Percentiles rank a stretch among this genome's conserved stretches.
Evolutionary conservation across 2,797 vertebrate species (phyloP).

Genomic region (Parauchenoglanis ngamensis): DNA sequence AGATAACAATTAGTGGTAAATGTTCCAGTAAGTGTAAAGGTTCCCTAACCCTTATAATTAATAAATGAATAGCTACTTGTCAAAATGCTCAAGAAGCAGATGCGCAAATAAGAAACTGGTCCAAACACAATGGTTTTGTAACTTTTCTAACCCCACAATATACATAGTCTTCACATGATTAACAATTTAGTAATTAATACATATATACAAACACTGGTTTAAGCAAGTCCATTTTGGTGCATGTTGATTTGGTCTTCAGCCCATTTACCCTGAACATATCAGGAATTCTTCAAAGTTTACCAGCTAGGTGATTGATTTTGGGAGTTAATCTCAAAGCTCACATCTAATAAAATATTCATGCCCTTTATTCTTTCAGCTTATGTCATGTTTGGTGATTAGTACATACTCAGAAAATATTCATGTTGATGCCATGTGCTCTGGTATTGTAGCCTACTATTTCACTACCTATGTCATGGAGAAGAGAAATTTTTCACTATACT

Average conservation of each 20-base stretch:
- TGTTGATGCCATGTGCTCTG: neutral
- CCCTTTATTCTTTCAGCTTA: neutral
- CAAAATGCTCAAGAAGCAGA: neutral
- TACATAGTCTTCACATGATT: too few species aligned
- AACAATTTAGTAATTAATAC: neutral
- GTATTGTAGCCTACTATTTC: neutral
- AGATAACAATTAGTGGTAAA: neutral
- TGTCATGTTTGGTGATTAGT: neutral
- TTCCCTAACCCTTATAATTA: neutral
- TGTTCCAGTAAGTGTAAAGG: neutral
- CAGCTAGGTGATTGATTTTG: neutral
- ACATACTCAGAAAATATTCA: neutral
- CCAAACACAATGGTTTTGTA: neutral
- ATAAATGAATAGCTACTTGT: neutral
- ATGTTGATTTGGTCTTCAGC: neutral
- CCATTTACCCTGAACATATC: neutral
- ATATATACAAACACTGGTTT: neutral
- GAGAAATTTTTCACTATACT: slow-evolving; percentile 7
- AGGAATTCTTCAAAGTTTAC: neutral
- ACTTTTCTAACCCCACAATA: neutral
- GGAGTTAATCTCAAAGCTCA: neutral
- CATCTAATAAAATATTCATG: neutral
- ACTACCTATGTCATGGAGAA: slow-evolving; percentile 1
- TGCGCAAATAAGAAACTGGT: neutral
- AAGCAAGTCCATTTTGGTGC: neutral